Base-by-base conservation (phyloP, 2,888 invertebrate genomes). In the Rhingia campestris region DNA sequence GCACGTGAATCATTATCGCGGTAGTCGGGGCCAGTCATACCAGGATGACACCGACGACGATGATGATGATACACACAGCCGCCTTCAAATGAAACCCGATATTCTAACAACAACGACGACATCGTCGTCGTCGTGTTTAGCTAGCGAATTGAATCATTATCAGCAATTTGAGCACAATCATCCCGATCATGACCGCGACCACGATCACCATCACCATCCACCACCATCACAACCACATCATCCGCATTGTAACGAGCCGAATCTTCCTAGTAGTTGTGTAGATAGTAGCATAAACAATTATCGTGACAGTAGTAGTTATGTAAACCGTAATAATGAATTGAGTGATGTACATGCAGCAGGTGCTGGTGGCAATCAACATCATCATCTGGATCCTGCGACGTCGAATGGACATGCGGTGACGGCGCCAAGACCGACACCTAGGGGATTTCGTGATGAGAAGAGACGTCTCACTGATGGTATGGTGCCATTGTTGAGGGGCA, bases 381-480 rank as follows among this genome's bases (percentile, higher is more conserved):
- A 82, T 51, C 84, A 73, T 9, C 43, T 6, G 1, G n/a, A 81
- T 53, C 76, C 49, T 37, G 53, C 77, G 56, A 41, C 79, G 43
- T 61, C 80, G 14, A 81, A 86, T 81, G 86, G 87, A 64, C 86
- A 74, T 74, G 86, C 47, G 45, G 61, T 45, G 58, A 58, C 59
- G 59, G 66, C 76, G 76, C 86, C 86, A 22, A 80, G 56, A 43
- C 81, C 84, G 37, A 66, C 80, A 45, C 86, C 81, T 63, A 76
- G 86, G 43, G 86, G 84, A 14, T 80, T 86, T 64, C 86, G 86
- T 72, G 88, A 87, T 47, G 87, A 87, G 49, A 87, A 87, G 47
- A 86, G 87, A 32, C 87, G 88, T 61, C 86, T 86, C 81, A 87
- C 87, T 22, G 88, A 87, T 51, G 87, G 87, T 80, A 80, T 84